phyloP scores from a whole-genome alignment of 2,888 invertebrate genomes.

The Enchytraeus crypticus region DNA sequence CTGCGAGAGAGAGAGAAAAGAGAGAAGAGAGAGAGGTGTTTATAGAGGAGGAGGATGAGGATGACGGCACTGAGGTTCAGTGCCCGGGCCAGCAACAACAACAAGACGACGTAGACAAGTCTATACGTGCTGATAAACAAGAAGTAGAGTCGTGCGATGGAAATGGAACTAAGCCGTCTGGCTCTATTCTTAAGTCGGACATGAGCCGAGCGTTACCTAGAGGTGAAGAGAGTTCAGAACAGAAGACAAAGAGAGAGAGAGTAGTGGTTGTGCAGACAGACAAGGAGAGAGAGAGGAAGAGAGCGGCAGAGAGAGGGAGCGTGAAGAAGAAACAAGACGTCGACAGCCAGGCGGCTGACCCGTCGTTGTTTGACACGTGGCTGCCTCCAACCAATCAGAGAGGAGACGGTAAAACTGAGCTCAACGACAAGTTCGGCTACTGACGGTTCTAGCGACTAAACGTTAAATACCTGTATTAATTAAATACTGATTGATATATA shows the following conservation, averaged over 20 bases:
- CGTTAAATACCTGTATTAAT: no score
- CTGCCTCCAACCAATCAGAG: constrained; percentile 65
- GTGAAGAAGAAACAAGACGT: constrained; percentile 3
- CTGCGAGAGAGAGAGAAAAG: neutral
- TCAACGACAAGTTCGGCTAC: constrained; percentile 72
- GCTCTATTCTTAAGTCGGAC: no score
- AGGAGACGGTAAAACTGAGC: constrained; percentile 67
- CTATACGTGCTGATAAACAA: neutral
- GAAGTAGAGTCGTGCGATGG: neutral
- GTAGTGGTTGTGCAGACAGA: neutral
- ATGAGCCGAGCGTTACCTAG: no score
- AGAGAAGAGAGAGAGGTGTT: neutral
- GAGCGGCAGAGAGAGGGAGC: neutral
- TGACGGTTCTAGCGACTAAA: no score
- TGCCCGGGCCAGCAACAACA: neutral
- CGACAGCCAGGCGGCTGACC: neutral
- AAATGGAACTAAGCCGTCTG: no score
- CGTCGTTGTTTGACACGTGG: constrained; percentile 62
- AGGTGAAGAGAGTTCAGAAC: no score
- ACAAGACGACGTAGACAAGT: neutral
- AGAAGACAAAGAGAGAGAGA: neutral
- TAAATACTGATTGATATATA: no score
- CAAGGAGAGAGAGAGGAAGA: neutral
- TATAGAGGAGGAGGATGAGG: constrained; percentile 15
- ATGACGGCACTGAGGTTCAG: constrained; percentile 7